phyloP scores from a whole-genome alignment of 2,797 vertebrate species.

The Peromyscus eremicus region DNA sequence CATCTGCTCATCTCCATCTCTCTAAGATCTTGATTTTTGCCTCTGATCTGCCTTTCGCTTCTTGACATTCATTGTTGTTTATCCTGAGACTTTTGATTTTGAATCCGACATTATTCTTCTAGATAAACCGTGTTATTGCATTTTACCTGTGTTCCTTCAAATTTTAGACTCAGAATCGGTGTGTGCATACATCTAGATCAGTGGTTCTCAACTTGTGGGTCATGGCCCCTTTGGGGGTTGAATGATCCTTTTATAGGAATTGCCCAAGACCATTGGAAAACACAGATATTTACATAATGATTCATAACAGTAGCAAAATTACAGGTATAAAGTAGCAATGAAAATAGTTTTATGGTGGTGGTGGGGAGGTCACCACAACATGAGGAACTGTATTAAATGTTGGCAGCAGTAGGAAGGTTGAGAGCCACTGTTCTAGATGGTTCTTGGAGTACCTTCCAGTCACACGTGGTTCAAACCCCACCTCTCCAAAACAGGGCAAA shows the following conservation, averaged over 20 bases:
- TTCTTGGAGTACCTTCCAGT: background rate
- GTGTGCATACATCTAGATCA: background rate
- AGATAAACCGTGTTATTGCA: background rate
- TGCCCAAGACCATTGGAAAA: background rate
- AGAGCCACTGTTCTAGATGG: background rate
- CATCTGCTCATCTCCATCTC: background rate
- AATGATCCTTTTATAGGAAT: background rate
- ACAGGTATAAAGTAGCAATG: background rate
- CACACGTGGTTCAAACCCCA: background rate
- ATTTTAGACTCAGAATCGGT: background rate
- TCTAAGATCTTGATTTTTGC: background rate
- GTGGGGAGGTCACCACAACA: background rate
- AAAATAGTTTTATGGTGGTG: background rate
- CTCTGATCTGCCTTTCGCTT: background rate
- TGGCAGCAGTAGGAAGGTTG: background rate
- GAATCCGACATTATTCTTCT: background rate
- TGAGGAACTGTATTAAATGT: background rate
- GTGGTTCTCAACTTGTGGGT: background rate
- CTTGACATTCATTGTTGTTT: background rate
- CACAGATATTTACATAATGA: background rate
- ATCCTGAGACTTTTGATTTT: background rate
- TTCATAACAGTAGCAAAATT: background rate
- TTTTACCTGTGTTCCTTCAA: background rate
- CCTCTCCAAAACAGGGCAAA: background rate
- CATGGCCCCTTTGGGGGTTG: background rate